These are phyloP conservation scores for Dendrophyllia cribrosa DNA, from an alignment of 64 coral and sea anemone genomes.

Conservation along the genomic window DNA sequence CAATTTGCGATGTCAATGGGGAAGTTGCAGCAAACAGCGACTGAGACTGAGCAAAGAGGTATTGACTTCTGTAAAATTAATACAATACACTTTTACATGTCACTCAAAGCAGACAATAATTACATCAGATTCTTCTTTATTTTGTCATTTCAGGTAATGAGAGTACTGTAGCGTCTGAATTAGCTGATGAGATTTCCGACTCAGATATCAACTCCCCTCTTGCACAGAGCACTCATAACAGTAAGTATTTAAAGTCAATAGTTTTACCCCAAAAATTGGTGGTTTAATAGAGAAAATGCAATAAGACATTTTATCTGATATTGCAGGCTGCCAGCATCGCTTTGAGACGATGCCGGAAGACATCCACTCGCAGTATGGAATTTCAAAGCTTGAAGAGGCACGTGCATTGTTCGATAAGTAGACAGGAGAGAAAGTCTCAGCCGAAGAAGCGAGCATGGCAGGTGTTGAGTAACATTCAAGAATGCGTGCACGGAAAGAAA, in stretches of 20 bases:
- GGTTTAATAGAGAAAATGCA: too few species aligned
- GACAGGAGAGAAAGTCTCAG: constrained; percentile 31
- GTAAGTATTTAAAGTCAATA: too few species aligned
- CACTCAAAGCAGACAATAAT: too few species aligned
- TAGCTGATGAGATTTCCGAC: not conserved
- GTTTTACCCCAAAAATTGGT: too few species aligned
- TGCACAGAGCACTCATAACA: too few species aligned
- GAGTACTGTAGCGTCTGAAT: not conserved
- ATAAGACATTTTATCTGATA: constrained; percentile 8
- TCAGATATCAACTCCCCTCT: not conserved
- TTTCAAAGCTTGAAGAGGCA: not conserved
- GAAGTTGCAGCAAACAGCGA: too few species aligned
- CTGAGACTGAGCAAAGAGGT: not conserved
- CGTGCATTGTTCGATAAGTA: constrained; percentile 27
- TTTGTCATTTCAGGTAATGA: not conserved
- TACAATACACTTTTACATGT: too few species aligned
- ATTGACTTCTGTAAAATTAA: too few species aligned
- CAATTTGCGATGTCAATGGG: too few species aligned
- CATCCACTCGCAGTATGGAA: not conserved
- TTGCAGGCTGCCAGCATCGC: constrained; percentile 1
- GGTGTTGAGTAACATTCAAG: not conserved
- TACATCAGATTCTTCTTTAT: too few species aligned
- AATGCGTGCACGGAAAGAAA: too few species aligned
- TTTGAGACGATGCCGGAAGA: not conserved
- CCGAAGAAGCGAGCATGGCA: constrained; percentile 14